phyloP scores from a whole-genome alignment of 2,113 vertebrate species.

The Rhagologus leucostigma region DNA sequence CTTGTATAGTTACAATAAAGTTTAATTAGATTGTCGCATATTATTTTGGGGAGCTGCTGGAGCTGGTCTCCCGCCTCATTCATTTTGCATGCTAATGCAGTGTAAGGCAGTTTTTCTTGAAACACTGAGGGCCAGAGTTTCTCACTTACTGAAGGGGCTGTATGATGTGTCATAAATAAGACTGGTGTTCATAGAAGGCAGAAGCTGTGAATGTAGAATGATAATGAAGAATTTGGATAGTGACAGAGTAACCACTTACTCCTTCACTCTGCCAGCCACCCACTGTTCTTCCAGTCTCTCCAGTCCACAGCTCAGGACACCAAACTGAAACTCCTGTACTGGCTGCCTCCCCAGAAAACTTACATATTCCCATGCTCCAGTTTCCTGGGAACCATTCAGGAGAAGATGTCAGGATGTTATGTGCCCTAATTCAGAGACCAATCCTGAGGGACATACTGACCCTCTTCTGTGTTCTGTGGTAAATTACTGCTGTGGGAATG shows the following conservation, averaged over 20 bases:
- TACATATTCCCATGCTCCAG: background rate
- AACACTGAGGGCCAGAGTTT: background rate
- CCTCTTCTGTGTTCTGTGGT: background rate
- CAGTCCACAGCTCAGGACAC: background rate
- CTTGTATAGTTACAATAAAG: slow-evolving; percentile 47
- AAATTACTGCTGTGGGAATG: slow-evolving; percentile 14
- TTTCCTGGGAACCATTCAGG: background rate
- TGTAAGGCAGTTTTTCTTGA: background rate
- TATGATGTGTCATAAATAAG: slow-evolving; percentile 34
- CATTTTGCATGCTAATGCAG: slow-evolving; percentile 42
- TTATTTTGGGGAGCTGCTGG: slow-evolving; percentile 45
- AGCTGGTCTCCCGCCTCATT: background rate
- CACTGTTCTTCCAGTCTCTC: background rate
- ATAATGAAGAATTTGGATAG: background rate
- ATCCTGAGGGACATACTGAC: background rate
- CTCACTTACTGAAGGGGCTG: slow-evolving; percentile 32
- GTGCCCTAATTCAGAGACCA: background rate
- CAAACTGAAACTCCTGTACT: background rate
- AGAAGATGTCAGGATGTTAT: background rate
- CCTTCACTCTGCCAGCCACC: background rate
- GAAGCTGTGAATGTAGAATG: background rate
- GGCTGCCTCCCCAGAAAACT: background rate
- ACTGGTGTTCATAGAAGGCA: background rate
- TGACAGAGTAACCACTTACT: background rate
- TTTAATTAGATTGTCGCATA: slow-evolving; percentile 53